Evolutionary conservation across 2,113 vertebrate genomes (phyloP), one percentile per base, ranked within the genome.

Genomic region (Ceyx melanurus): DNA sequence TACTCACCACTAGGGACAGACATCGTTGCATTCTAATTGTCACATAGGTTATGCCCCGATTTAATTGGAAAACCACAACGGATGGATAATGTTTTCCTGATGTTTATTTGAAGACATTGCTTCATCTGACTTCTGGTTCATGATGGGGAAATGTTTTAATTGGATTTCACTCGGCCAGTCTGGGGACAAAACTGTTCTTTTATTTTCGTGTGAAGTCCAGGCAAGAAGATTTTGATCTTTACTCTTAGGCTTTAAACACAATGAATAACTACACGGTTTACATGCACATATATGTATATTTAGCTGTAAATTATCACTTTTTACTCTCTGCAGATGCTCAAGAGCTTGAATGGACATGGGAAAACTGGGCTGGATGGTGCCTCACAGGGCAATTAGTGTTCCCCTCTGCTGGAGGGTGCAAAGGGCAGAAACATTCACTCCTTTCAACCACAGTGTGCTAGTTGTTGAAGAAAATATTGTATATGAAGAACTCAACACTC

Each of bases 61-160:
- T 95, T 96, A 93, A 95, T 80, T 89, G 90, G 56, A 92, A 95
- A 96, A 67, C 58, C 76, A 62, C 58, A 92, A 82, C 5, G 91
- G 6, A 94, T 61, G 65, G 84, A 73, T 65, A 91, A 66, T 75
- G 3, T 80, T 88, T 95, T 75, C 57, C 50, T 71, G 89, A 40
- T 9, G 9, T 66, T 95, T 93, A 86, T 91, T 95, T 53, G 58
- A 79, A 91, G 64, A 17, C 11, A 12, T 13, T 80, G 28, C 56
- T 88, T 92, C 91, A 91, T 93, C 66, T 57, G 70, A 78, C 65
- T 91, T 91, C 58, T 6, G 89, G 88, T 45, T 94, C 65, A 75
- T 71, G 64, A 93, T 50, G 20, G 31, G 29, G 61, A 91, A 94
- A 68, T 88, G 77, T 84, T 94, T 94, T 65, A 88, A 92, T 62